Base-by-base conservation (phyloP, 2,888 invertebrate genomes). In the Drosophila basisetae region DNA sequence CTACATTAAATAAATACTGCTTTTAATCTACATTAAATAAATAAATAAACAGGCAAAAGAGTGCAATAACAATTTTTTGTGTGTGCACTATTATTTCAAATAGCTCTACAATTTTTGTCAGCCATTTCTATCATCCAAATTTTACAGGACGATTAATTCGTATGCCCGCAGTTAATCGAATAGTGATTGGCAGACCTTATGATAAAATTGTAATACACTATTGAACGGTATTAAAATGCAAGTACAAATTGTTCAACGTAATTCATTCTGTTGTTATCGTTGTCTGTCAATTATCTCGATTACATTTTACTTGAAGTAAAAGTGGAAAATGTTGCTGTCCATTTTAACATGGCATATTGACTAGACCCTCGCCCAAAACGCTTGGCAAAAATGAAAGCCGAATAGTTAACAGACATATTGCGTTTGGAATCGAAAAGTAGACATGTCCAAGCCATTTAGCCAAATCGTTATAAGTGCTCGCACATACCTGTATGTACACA, bases 291-390 rank as follows among this genome's bases (percentile, higher is more conserved):
- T 68, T 59, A 73, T 65, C 73, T 76, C 73, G 86, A 80, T 78
- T 85, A 72, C 54, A 71, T 68, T 78, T 70, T 30, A 67, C 61
- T 64, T 64, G 60, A 76, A 89, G 88, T 89, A 84, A 84, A 87
- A 84, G 89, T 82, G 68, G 66, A 67, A 87, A 85, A 83, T 73
- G 67, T 67, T 63, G 43, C 50, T 30, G 41, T 39, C 50, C 33
- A 52, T 52, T 69, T 80, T 54, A 49, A 70, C 43, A 58, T 50
- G 33, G 31, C 28, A 41, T 47, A 31, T 13, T 28, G 22, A 54
- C n/a, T 54, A 31, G 60, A 55, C 59, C 28, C 59, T 62, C 74
- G 47, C 59, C 76, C 73, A 74, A 61, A 52, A 25, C 41, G 35
- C 11, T 31, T 53, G 58, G 25, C 53, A 62, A 63, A 84, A 73